Percentiles rank a stretch among this genome's conserved stretches.
These are phyloP conservation scores for Castor canadensis DNA, from an alignment of 2,113 vertebrate species.

Conservation along the genomic window DNA sequence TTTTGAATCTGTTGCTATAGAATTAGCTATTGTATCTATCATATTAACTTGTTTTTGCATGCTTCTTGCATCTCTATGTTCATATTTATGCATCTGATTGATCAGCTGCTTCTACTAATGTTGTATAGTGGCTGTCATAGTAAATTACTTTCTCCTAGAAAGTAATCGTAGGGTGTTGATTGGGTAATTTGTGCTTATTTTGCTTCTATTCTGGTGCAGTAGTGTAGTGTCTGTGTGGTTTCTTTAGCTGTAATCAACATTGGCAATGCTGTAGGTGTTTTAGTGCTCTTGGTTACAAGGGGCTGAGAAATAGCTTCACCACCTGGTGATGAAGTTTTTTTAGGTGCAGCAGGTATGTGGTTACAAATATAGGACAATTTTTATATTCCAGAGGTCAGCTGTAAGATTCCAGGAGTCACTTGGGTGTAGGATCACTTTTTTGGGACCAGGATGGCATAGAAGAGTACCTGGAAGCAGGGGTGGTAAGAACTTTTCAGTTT, in stretches of 20 bases:
- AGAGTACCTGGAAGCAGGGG: background rate
- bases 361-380: background rate
- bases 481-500: background rate
- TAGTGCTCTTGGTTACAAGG: background rate
- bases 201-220: background rate
- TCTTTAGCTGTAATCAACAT: background rate
- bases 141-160: background rate
- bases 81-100: background rate
- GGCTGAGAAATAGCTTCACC: background rate
- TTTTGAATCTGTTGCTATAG: background rate
- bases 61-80: background rate
- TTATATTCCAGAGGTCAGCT: too few relatives aligned
- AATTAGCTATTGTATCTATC: background rate
- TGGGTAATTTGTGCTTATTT: background rate
- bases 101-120: background rate
- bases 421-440: background rate
- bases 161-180: background rate
- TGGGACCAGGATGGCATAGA: background rate
- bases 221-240: background rate
- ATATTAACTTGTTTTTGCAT: background rate
- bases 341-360: too few relatives aligned
- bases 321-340: background rate
- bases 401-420: background rate
- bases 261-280: background rate
- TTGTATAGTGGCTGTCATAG: background rate